A percentile compares a stretch with the other conserved stretches of the same genome.
Conservation (phyloP, 2,888 invertebrate species). For the Atherix ibis region DNA sequence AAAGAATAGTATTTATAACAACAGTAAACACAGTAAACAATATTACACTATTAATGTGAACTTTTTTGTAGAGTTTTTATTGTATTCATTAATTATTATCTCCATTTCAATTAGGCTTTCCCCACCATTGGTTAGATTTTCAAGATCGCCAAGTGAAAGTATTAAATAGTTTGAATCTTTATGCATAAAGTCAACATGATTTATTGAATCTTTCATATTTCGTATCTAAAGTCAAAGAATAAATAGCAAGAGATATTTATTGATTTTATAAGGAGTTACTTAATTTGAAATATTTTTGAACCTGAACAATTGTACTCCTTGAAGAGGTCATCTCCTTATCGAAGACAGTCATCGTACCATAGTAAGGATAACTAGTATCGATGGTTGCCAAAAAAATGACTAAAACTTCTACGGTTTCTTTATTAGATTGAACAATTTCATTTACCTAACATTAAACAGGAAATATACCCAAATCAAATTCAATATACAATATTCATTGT, state of each 20-base stretch:
- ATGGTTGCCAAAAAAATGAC: slow-evolving; percentile 18
- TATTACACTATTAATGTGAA: no score
- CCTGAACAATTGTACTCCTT: slow-evolving; percentile 17
- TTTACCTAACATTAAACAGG: no score
- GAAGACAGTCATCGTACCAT: slow-evolving; percentile 18
- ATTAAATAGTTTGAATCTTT: slow-evolving; percentile 17
- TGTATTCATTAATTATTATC: slow-evolving; percentile 19
- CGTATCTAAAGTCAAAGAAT: slow-evolving; percentile 11
- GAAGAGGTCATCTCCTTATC: slow-evolving; percentile 18
- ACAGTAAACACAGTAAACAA: no score
- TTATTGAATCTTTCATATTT: slow-evolving; percentile 16
- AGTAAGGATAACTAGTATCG: slow-evolving; percentile 19
- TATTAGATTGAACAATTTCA: no score
- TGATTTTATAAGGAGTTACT: background rate
- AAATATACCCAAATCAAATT: no score
- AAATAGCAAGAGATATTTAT: background rate
- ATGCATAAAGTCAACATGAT: slow-evolving; percentile 17
- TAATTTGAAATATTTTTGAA: slow-evolving; percentile 5
- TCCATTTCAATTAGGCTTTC: slow-evolving; percentile 16
- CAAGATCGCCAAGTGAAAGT: slow-evolving; percentile 18
- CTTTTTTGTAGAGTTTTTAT: no score
- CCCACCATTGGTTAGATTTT: slow-evolving; percentile 16
- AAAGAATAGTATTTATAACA: no score
- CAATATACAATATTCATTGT: no score
- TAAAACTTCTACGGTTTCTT: no score